Evolutionary conservation across 2,113 vertebrate genomes (phyloP).

Genomic region (Dolichallabes microphthalmus): DNA sequence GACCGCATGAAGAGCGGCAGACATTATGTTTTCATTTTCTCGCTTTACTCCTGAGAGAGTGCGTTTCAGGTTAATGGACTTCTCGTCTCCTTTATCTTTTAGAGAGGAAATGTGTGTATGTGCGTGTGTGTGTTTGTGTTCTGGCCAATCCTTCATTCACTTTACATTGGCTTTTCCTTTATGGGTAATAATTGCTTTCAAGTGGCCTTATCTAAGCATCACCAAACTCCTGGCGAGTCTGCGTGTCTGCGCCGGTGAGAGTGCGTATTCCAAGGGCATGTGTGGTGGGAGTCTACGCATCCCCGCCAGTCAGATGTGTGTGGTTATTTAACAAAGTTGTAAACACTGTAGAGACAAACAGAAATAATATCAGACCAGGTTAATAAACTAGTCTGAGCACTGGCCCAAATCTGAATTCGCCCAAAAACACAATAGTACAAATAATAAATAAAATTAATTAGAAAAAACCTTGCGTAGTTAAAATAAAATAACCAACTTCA

Average conservation of each 20-base stretch:
- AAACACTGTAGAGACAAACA: not conserved
- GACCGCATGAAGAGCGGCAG: not conserved
- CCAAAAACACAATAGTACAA: not conserved
- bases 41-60: not conserved
- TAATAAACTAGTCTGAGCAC: not conserved
- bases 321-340: not conserved
- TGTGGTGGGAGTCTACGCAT: not conserved
- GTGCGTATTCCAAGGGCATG: not conserved
- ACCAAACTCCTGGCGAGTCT: slow-evolving; percentile 28
- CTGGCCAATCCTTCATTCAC: slow-evolving; percentile 40
- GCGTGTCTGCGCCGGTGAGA: slow-evolving; percentile 10
- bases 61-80: slow-evolving; percentile 17
- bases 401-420: not conserved
- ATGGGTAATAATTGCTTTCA: slow-evolving; percentile 71
- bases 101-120: not conserved
- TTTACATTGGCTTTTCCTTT: slow-evolving; percentile 65
- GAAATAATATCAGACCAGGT: not conserved
- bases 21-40: not conserved
- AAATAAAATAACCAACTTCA: not conserved
- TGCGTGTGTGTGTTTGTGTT: slow-evolving; percentile 25
- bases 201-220: slow-evolving; percentile 65
- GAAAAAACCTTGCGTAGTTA: not conserved
- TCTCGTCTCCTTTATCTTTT: slow-evolving; percentile 17
- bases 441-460: not conserved
- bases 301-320: not conserved